Percentiles rank a stretch among this genome's conserved stretches.
phyloP scores from a whole-genome alignment of 2,888 invertebrate species.

The Phlogophora meticulosa region DNA sequence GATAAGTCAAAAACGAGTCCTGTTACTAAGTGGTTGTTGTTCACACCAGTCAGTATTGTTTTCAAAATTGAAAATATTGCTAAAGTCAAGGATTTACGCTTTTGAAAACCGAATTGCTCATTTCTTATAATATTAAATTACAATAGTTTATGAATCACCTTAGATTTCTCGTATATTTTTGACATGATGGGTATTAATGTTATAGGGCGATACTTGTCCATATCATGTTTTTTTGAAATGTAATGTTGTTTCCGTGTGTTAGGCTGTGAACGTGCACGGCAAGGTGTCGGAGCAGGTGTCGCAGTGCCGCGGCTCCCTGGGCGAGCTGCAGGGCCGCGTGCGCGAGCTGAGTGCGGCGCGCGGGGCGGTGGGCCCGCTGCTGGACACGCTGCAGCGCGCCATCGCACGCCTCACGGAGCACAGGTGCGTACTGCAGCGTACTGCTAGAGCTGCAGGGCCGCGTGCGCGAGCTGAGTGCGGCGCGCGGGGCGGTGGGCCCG shows the following conservation, averaged over 20 bases:
- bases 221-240: too few relatives aligned
- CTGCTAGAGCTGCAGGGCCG: conserved; percentile 95
- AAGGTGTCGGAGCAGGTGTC: conserved; percentile 96
- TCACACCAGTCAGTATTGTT: too few relatives aligned
- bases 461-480: conserved; percentile 95
- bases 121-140: too few relatives aligned
- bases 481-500: conserved; percentile 97
- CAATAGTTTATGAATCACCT: too few relatives aligned
- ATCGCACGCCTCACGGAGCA: conserved; percentile 90
- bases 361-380: conserved; percentile 96
- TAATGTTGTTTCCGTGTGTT: neutral
- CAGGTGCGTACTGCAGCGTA: conserved; percentile 94
- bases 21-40: too few relatives aligned
- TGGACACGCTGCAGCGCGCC: conserved; percentile 97
- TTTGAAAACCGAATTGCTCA: too few relatives aligned
- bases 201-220: too few relatives aligned
- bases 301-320: conserved; percentile 94
- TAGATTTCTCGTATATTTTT: too few relatives aligned
- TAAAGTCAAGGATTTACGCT: too few relatives aligned
- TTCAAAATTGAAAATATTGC: too few relatives aligned
- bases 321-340: conserved; percentile 95
- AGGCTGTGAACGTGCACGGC: conserved; percentile 95
- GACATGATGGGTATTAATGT: too few relatives aligned
- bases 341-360: conserved; percentile 96
- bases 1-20: too few relatives aligned